Evolutionary conservation across 1,140 invertebrate species (phyloP).

Genomic region (Microplitis demolitor): DNA sequence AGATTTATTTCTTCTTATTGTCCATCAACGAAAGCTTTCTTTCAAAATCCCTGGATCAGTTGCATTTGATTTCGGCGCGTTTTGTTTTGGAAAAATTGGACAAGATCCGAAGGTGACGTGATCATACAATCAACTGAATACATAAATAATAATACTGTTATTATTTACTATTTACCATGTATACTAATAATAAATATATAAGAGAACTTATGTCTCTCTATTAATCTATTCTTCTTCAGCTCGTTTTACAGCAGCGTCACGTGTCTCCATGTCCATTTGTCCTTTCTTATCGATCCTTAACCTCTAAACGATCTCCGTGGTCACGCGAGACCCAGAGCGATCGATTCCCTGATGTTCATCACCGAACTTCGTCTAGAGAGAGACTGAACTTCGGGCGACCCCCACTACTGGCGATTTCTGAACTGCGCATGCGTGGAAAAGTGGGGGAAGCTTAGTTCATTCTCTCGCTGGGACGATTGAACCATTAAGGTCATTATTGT

Average conservation of each 20-base stretch:
- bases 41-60: conserved; percentile 62
- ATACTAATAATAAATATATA: not conserved
- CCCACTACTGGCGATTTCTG: no score
- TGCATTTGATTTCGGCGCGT: conserved; percentile 63
- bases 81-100: conserved; percentile 62
- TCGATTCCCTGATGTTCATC: no score
- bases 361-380: no score
- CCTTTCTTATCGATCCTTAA: no score
- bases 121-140: conserved; percentile 24
- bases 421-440: no score
- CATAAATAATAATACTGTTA: conserved; percentile 9
- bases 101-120: conserved; percentile 58
- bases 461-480: no score
- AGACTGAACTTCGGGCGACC: no score
- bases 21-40: conserved; percentile 53
- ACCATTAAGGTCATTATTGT: no score
- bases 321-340: no score
- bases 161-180: no score
- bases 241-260: not conserved
- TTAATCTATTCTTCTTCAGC: not conserved
- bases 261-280: not conserved
- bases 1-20: conserved; percentile 28
- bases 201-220: not conserved
- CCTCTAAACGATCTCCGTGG: no score
- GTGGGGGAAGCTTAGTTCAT: no score